Evolutionary conservation across 2,113 vertebrate species (phyloP), one percentile per base, ranked within the genome.

Genomic region (Sciurus niger): DNA sequence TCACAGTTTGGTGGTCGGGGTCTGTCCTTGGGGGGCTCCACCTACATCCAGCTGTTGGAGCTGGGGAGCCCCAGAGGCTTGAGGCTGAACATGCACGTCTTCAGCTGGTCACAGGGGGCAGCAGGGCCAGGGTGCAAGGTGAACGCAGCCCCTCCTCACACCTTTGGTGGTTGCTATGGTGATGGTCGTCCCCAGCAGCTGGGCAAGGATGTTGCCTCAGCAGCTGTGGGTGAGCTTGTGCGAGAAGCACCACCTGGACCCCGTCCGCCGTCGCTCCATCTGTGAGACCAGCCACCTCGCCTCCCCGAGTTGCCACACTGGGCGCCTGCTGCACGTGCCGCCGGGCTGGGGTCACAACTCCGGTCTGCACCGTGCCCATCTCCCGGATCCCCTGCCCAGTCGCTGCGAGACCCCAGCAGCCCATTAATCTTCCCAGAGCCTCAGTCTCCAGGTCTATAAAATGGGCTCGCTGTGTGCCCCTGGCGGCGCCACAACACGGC

Each of bases 101-200:
- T 8, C 43, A 40, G 43, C 10, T 16, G 79, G 89, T 34, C 93
- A 48, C 9, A 34, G 58, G 91, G 96, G 85, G 74, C 67, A 14
- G 79, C 28, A 16, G 93, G 86, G 67, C 89, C 60, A 28, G 90
- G 79, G 72, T 78, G 93, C 90, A 76, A 86, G 91, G 97, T 96
- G 93, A 70, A 53, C 24, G 25, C 0, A 0, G 83, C 28, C 43
- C 58, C 96, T 97, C 87, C 86, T 53, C 95, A 96, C 97, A 96
- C 94, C 95, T 91, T 94, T 92, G 95, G 84, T 9, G 53, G 98
- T 98, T 97, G 76, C 94, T 92, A 98, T 97, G 97, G 97, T 14
- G 76, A 98, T 58, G 51, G 92, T 32, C 9, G 53, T 94, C 97
- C 96, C 91, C 93, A 90, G 98, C 93, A 97, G 96, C 55, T 93